phyloP scores from a whole-genome alignment of 2,113 vertebrate genomes.

The Ranitomeya imitator region DNA sequence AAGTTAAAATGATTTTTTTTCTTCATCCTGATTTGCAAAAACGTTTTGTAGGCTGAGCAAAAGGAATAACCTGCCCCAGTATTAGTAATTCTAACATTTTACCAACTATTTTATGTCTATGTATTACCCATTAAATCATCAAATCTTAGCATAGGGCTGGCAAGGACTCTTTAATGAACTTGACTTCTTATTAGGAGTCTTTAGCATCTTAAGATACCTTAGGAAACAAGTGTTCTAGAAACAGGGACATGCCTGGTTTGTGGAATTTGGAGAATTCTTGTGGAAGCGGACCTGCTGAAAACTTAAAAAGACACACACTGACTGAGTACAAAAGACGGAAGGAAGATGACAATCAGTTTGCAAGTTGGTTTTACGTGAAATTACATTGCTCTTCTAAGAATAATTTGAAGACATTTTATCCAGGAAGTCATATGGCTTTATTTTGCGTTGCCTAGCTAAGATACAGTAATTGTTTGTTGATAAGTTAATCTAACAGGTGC shows the following conservation, averaged over 20 bases:
- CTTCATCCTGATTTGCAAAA: too few relatives aligned
- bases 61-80: background rate
- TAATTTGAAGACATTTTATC: conserved; percentile 70
- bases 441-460: conserved; percentile 69
- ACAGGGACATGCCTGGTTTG: conserved; percentile 62
- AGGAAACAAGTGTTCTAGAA: conserved; percentile 63
- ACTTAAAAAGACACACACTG: conserved; percentile 68
- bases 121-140: background rate
- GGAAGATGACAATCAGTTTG: conserved; percentile 74
- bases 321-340: conserved; percentile 80
- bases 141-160: background rate
- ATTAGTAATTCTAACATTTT: background rate
- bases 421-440: conserved; percentile 76
- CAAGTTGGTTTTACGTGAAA: conserved; percentile 66
- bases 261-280: conserved; percentile 61
- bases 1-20: background rate
- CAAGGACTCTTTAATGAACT: conserved; percentile 61
- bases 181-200: conserved; percentile 48
- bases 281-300: conserved; percentile 80
- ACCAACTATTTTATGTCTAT: background rate
- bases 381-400: conserved; percentile 76
- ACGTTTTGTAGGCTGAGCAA: background rate
- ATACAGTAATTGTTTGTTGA: conserved; percentile 76
- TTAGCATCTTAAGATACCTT: conserved; percentile 57
- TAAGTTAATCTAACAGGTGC: conserved; percentile 79